phyloP scores from a whole-genome alignment of 2,888 invertebrate genomes.

The Drosophila algonquin region DNA sequence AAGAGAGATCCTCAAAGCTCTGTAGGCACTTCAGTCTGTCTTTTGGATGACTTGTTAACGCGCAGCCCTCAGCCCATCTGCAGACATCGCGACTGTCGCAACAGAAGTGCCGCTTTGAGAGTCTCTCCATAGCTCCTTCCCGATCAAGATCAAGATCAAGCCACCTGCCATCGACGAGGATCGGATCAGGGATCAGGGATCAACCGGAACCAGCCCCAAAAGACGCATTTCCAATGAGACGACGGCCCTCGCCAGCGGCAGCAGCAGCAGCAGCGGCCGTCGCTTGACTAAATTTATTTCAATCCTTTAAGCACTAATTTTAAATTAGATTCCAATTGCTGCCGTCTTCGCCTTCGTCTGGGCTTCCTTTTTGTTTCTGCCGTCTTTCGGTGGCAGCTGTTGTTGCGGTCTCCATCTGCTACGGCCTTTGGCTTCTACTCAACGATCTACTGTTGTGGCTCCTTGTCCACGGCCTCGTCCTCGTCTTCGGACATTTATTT shows the following conservation, averaged over 20 bases:
- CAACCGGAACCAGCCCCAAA: conserved; percentile 64
- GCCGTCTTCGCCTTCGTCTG: conserved; percentile 19
- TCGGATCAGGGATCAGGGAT: conserved; percentile 4
- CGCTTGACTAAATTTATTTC: conserved; percentile 73
- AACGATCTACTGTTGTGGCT: conserved; percentile 9
- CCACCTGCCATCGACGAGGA: conserved; percentile 61
- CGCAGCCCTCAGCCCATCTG: neutral
- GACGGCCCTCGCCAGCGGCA: conserved; percentile 1
- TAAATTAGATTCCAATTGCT: conserved; percentile 80
- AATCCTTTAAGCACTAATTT: conserved; percentile 80
- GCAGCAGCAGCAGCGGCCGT: conserved; percentile 41
- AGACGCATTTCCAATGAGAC: conserved; percentile 72
- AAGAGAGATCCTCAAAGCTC: neutral
- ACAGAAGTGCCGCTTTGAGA: neutral
- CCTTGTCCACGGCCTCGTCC: conserved; percentile 20
- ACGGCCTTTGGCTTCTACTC: conserved; percentile 27
- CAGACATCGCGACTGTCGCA: neutral
- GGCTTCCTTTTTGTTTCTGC: conserved; percentile 3
- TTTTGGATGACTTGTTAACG: neutral
- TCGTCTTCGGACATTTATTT: conserved; percentile 25
- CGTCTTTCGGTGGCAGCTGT: conserved; percentile 42
- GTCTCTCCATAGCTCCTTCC: conserved; percentile 16
- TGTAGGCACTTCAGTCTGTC: neutral
- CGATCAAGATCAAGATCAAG: conserved; percentile 72
- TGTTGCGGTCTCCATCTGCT: conserved; percentile 61